Evolutionary conservation across 2,888 invertebrate genomes (phyloP), one percentile per base, ranked within the genome.

Genomic region (Pseudanteris insignis): DNA sequence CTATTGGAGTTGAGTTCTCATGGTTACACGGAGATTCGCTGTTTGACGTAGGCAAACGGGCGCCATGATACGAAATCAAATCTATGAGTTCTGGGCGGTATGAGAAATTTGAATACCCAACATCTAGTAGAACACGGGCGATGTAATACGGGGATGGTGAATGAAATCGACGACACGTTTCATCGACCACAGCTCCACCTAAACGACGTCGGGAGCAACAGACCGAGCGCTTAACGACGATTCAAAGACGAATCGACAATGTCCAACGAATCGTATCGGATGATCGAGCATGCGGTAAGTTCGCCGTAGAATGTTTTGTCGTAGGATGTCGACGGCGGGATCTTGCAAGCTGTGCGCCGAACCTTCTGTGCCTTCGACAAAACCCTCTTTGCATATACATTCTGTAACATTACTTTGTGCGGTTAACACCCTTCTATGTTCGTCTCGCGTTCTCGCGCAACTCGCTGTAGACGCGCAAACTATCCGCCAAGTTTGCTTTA

Each of bases 351-450:
- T 77, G 79, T 72, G 76, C n/a, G 70, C 68, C 60, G 47, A 61
- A 64, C 65, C 63, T 58, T 47, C 44, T 51, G 47, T 47, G 65
- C 55, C 64, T 43, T 57, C 58, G 51, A 64, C 66, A 68, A 68
- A 68, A 69, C 68, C 78, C 78, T 79, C 79, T 79, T 79, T 79
- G 79, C 79, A 79, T 79, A 79, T 79, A 79, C 79, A 79, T 78
- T 79, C 79, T 79, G 79, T 79, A 79, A 79, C 78, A 79, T 79
- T 79, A 79, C 79, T 79, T 79, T 78, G 74, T 72, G 77, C 75
- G 78, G 79, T 78, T 79, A 77, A 78, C 79, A 78, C 76, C 76
- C 77, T 69, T 57, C 61, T 61, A 44, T 51, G 48, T 47, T 63
- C 68, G 63, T 57, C 62, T 65, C 50, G 53, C 63, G 54, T 65